Percentiles rank a stretch among this genome's conserved stretches.
Conservation (phyloP, 2,888 invertebrate genomes). For the Adelognathus sp. region DNA sequence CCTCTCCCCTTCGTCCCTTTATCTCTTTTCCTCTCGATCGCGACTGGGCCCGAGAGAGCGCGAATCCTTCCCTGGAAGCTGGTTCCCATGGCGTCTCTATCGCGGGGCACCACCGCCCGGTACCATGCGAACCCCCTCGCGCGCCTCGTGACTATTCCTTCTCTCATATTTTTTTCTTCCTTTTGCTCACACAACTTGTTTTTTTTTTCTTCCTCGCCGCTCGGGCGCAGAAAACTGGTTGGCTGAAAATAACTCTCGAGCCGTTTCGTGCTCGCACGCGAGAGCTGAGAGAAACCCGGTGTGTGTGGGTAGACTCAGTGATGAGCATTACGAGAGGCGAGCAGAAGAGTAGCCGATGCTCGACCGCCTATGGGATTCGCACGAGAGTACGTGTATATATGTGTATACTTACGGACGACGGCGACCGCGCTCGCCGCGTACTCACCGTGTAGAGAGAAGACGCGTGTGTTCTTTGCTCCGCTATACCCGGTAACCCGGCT, state of each 20-base stretch:
- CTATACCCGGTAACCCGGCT: conserved; percentile 39
- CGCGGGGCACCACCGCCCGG: conserved; percentile 18
- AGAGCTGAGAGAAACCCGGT: conserved; percentile 52
- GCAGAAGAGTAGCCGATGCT: conserved; percentile 2
- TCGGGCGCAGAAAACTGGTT: conserved; percentile 60
- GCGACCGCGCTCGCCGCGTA: background rate
- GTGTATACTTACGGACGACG: background rate
- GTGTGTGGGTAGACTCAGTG: conserved; percentile 62
- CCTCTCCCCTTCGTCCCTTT: background rate
- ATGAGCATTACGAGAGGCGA: conserved; percentile 44
- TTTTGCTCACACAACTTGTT: conserved; percentile 27
- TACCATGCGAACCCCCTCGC: conserved; percentile 28
- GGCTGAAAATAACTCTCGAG: conserved; percentile 64
- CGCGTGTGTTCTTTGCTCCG: conserved; percentile 23
- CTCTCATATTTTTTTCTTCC: conserved; percentile 28
- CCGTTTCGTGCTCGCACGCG: conserved; percentile 59
- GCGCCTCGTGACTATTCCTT: conserved; percentile 46
- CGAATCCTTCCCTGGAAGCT: conserved; percentile 50
- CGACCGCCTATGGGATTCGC: background rate
- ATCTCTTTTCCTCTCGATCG: conserved; percentile 26
- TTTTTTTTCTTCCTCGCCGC: conserved; percentile 30
- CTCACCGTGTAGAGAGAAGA: too few relatives aligned
- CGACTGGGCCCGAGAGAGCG: conserved; percentile 21
- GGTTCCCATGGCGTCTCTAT: conserved; percentile 49
- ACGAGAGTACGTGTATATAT: background rate